A percentile compares a stretch with the other conserved stretches of the same genome.
Conservation (phyloP, 2,113 vertebrate genomes). For the Asarcornis scutulata region DNA sequence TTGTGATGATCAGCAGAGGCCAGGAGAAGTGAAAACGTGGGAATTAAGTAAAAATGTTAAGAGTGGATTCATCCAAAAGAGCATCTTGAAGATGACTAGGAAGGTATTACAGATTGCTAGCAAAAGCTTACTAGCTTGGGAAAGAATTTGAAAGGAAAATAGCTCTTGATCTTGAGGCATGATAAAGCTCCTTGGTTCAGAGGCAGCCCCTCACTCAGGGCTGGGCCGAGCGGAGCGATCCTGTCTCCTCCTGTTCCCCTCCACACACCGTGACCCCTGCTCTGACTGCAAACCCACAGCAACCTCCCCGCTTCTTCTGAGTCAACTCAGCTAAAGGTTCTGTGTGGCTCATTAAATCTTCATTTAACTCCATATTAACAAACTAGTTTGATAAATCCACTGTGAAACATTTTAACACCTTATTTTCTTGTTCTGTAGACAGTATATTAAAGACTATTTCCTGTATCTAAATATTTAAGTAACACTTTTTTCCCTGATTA, state of each 20-base stretch:
- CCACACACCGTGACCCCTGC: not conserved
- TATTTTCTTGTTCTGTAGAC: not conserved
- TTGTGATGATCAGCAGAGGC: not conserved
- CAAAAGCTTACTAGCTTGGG: not conserved
- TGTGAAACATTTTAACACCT: not conserved
- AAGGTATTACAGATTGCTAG: not conserved
- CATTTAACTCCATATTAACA: not conserved
- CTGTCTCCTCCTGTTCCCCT: not conserved
- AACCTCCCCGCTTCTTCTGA: fast-evolving
- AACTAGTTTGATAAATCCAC: not conserved
- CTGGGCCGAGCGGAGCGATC: not conserved
- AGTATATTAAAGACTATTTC: not conserved
- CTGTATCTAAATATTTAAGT: not conserved
- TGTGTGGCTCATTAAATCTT: not conserved
- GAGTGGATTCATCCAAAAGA: not conserved
- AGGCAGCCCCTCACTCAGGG: not conserved
- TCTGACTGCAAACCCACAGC: not conserved
- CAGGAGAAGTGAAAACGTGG: not conserved
- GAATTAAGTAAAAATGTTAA: not conserved
- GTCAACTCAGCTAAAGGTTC: not conserved
- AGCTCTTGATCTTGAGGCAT: not conserved
- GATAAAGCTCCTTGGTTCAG: not conserved
- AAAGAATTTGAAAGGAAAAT: not conserved
- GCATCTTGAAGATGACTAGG: not conserved
- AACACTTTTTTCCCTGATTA: not conserved